Base-by-base conservation (phyloP, 2,888 invertebrate genomes). In the Sarcophaga carnaria region DNA sequence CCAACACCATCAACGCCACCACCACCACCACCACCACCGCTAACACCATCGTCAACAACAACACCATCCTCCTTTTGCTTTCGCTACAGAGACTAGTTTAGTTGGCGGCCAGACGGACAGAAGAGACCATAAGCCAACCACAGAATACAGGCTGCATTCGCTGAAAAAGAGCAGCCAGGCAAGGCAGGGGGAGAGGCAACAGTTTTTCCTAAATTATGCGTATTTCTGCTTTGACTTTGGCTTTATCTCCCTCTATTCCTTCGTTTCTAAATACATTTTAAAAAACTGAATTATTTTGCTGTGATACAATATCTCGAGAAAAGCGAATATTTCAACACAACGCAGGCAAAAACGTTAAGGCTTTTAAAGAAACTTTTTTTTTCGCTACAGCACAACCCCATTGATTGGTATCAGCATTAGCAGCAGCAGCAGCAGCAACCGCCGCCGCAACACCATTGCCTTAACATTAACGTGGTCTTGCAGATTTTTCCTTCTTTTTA, bases 171-270 rank as follows among this genome's bases (percentile, higher is more conserved):
- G n/a, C 69, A 83, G 49, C 25, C 71, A 22, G 64, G 69, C 54
- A n/a, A 25, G 45, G 63, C 22, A 22, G 22, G 22, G 22, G 22
- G 22, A 22, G 1, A 22, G 37, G 59, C 62, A 77, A 62, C 47
- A 62, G 49, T 71, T 82, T 84, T 88, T 83, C 54, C 17, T 14
- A 85, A 85, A 85, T 88, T 88, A 85, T 88, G 88, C 85, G 85
- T 88, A 79, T 85, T 83, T 54, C 60, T 70, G 22, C 54, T 12
- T 22, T 22, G 22, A 22, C 22, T 22, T 22, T 22, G 22, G 22
- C 22, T 22, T 70, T 63, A 69, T 72, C 60, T 54, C 60, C 8
- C 64, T 37, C 37, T 37, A 37, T 37, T 37, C 37, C 10, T 37
- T 37, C 8, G 37, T 2, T 37, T 37, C 37, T 37, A 37, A 37